Percentiles rank a stretch among this genome's conserved stretches.
phyloP scores from a whole-genome alignment of 2,113 vertebrate species.

The Scartelaos histophorus region DNA sequence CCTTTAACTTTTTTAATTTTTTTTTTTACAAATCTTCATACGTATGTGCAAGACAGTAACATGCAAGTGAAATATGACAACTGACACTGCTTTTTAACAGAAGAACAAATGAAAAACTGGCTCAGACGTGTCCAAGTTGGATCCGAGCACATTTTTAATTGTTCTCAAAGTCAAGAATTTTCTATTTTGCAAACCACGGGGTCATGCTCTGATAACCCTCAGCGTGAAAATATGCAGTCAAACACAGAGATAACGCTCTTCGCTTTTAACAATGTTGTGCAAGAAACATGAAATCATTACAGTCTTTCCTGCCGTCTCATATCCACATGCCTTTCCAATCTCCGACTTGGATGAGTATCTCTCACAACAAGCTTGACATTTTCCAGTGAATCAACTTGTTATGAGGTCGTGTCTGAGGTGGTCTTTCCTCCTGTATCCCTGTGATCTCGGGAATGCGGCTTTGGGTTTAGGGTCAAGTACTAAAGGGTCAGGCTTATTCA shows the following conservation, averaged over 20 bases:
- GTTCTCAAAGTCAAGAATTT: slow-evolving; percentile 59
- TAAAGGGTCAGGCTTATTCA: slow-evolving; percentile 52
- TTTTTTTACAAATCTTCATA: no score
- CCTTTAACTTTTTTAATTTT: no score
- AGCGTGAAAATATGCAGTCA: slow-evolving; percentile 67
- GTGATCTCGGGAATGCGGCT: slow-evolving; percentile 49
- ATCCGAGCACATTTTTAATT: slow-evolving; percentile 29
- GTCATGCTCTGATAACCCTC: slow-evolving; percentile 72
- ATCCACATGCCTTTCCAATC: slow-evolving; percentile 49
- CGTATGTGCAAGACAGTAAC: no score
- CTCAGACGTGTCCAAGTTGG: neutral
- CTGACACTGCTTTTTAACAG: no score
- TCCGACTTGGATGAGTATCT: slow-evolving; percentile 22
- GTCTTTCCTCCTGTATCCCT: slow-evolving; percentile 30
- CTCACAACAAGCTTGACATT: neutral
- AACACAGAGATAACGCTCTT: slow-evolving; percentile 48
- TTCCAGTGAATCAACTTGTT: slow-evolving; percentile 24
- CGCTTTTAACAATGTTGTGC: slow-evolving; percentile 43
- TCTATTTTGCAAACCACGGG: slow-evolving; percentile 59
- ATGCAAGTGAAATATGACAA: no score
- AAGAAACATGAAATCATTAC: slow-evolving; percentile 51
- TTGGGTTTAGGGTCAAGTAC: slow-evolving; percentile 45
- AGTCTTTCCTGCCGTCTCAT: slow-evolving; percentile 22
- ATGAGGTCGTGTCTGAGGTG: slow-evolving; percentile 22
- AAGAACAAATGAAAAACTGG: neutral